phyloP scores from a whole-genome alignment of 2,888 invertebrate genomes.

The Drosophila affinis region DNA sequence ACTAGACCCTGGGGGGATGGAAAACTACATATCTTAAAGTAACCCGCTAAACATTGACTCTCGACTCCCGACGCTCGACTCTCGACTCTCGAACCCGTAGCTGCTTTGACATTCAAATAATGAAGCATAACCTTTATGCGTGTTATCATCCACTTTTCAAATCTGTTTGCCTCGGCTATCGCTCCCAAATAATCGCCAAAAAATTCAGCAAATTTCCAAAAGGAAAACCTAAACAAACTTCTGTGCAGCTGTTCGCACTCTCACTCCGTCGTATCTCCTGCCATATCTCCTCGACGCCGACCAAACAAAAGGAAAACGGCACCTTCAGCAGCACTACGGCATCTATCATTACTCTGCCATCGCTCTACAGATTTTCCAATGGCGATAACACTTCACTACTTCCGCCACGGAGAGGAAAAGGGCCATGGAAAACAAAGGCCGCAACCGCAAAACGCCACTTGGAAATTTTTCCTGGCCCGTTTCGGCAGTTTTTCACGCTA shows the following conservation, averaged over 20 bases:
- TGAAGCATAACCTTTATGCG: constrained; percentile 37
- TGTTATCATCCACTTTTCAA: constrained; percentile 39
- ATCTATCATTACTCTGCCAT: constrained; percentile 30
- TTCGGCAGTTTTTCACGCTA: constrained; percentile 44
- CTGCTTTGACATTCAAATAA: constrained; percentile 45
- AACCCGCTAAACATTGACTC: not conserved
- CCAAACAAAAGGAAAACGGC: constrained; percentile 48
- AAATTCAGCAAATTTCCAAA: constrained; percentile 29
- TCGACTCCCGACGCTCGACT: not conserved
- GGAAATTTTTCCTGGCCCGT: constrained; percentile 21
- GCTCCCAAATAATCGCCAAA: constrained; percentile 35
- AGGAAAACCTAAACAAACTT: constrained; percentile 28
- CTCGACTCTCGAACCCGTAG: constrained; percentile 10
- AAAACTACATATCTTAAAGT: not conserved
- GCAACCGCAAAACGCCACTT: constrained; percentile 59
- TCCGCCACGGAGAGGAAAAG: constrained; percentile 42
- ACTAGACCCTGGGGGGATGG: constrained; percentile 10
- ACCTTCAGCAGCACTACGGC: constrained; percentile 45
- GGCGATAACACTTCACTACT: constrained; percentile 56
- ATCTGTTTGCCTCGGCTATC: constrained; percentile 32
- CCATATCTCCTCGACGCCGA: constrained; percentile 36
- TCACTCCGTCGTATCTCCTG: constrained; percentile 18
- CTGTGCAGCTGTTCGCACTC: constrained; percentile 65
- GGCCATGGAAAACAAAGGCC: constrained; percentile 23
- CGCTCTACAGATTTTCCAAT: constrained; percentile 51